Base-by-base conservation (phyloP, 2,113 vertebrate genomes). In the Ciconia boyciana region DNA sequence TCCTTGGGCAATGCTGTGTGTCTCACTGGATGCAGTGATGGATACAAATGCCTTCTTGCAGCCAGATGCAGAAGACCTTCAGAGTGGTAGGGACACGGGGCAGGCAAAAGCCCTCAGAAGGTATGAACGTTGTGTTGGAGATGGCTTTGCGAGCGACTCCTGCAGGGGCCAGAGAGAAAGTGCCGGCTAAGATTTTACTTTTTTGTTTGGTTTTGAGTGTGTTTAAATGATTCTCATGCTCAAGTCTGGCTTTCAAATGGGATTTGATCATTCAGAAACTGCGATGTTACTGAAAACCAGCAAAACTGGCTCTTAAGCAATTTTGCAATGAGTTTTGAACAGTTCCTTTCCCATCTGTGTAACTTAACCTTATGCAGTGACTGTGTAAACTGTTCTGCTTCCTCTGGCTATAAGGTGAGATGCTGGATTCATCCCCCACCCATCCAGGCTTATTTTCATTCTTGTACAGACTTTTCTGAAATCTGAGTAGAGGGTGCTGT, bases 51-150 rank as follows among this genome's bases (percentile, higher is more conserved):
- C 21, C 55, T 69, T 25, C 31, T 60, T 24, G 20, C 46, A 92
- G 32, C 48, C 55, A 20, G 65, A 10, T 41, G 36, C 51, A 87
- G 83, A 39, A 60, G 49, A 29, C 8, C 19, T 65, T 34, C 31
- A 9, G 78, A 25, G 12, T 1, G 31, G n/a, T 0, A 15, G 55
- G 62, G 68, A 25, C 3, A 1, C 1, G 2, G 49, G 41, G 25
- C 34, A 65, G 75, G 44, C 20, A 66, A 32, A 54, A 58, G 6
- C 62, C 11, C 75, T 41, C 44, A 24, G 55, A 36, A 34, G 18
- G 29, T 34, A 18, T 36, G 54, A 46, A 24, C 0, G 0, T 31
- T 0, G 2, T 36, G 8, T 52, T 72, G 82, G 48, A 68, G 44
- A 79, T 69, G 61, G 17, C 13, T 78, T 58, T 75, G 46, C 0